Evolutionary conservation across 2,113 vertebrate genomes (phyloP), one percentile per base, ranked within the genome.

Genomic region (Oreochromis niloticus): DNA sequence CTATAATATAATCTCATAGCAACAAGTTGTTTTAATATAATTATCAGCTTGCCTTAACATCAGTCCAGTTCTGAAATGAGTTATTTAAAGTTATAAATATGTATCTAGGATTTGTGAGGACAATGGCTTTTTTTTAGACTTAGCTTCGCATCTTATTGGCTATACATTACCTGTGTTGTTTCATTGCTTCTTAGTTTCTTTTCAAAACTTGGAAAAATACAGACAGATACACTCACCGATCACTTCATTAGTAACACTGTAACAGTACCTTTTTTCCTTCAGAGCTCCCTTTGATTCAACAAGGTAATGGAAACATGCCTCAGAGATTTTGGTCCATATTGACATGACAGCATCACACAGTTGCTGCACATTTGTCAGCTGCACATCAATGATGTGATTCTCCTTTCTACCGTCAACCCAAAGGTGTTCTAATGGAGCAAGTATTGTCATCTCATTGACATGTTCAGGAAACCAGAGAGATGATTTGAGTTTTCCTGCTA

Each of bases 21-120:
- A 92, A 85, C 32, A 17, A 78, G 61, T 89, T 36, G 52, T 24
- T 87, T 94, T 93, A 90, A 71, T 90, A 84, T 87, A 91, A 92
- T 94, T 92, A 93, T 91, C 86, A 41, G 32, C 50, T 81, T 78
- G 11, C 63, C 46, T 91, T 88, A 88, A 93, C 92, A 94, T 82
- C 90, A 92, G 88, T 87, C 71, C 56, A 68, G 82, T 9, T 63
- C 27, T 32, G 24, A 48, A 61, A 16, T 61, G 2, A 46, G 41
- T 46, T 48, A 46, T 52, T 32, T 50, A 50, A 78, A 52, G 27
- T 32, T 52, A 52, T 32, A 48, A 50, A 50, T 75, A 75, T 30
- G 16, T 81, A 17, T 56, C 36, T 17, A 82, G 3, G 22, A 71
- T 68, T 22, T 52, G 17, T 4, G 6, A 59, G 24, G 24, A 41